Evolutionary conservation across 2,113 vertebrate genomes (phyloP).

Genomic region (Edolisoma coerulescens): DNA sequence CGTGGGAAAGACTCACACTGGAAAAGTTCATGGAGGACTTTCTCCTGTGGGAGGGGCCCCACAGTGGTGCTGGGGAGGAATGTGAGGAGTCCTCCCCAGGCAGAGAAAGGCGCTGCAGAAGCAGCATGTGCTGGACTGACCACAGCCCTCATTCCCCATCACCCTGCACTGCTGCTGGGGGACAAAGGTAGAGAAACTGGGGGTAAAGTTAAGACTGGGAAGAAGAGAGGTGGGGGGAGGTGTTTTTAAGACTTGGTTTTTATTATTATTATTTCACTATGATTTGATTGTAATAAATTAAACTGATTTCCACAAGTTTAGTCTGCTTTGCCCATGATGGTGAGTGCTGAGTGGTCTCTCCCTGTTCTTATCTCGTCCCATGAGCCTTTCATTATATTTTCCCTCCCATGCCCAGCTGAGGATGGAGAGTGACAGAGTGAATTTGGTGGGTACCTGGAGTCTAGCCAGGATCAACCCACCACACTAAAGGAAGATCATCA

Average conservation of each 20-base stretch:
- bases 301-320: not conserved
- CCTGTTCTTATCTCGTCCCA: accelerated
- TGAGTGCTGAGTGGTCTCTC: not conserved
- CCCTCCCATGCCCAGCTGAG: not conserved
- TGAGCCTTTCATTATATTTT: not conserved
- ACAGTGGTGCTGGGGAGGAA: not conserved
- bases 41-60: not conserved
- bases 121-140: not conserved
- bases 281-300: not conserved
- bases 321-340: not conserved
- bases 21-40: not conserved
- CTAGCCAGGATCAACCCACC: not conserved
- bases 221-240: not conserved
- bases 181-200: not conserved
- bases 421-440: not conserved
- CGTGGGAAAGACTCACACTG: not conserved
- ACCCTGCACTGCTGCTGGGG: not conserved
- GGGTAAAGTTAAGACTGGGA: not conserved
- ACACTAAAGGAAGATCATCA: not conserved
- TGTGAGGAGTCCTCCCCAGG: not conserved
- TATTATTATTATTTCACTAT: not conserved
- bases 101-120: not conserved
- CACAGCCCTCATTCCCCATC: not conserved
- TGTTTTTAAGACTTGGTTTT: not conserved
- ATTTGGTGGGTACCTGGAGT: not conserved